Evolutionary conservation across 1,140 invertebrate species (phyloP).

Genomic region (Adelges cooleyi): DNA sequence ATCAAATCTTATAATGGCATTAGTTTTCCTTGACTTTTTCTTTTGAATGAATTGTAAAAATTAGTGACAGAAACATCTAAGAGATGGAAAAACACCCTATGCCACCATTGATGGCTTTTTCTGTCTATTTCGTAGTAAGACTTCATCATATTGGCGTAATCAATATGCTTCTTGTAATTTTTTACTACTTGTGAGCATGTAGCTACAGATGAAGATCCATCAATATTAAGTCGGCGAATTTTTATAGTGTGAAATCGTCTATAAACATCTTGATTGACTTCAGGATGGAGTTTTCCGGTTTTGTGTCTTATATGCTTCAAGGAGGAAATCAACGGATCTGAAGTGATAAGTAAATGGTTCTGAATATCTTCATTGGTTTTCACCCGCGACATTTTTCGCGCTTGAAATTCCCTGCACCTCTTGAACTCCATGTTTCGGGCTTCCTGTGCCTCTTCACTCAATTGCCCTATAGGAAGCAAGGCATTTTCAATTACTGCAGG

Average conservation of each 20-base stretch:
- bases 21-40: too few relatives aligned
- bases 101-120: constrained; percentile 34
- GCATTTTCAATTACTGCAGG: constrained; percentile 32
- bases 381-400: constrained; percentile 30
- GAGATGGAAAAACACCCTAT: constrained; percentile 34
- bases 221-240: too few relatives aligned
- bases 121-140: constrained; percentile 32
- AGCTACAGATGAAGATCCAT: constrained; percentile 31
- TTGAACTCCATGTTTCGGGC: constrained; percentile 36
- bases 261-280: too few relatives aligned
- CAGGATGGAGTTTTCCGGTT: too few relatives aligned
- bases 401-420: constrained; percentile 30
- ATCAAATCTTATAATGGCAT: constrained; percentile 1
- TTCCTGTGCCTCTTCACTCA: constrained; percentile 38
- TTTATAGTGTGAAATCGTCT: too few relatives aligned
- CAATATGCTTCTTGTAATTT: constrained; percentile 35
- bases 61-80: constrained; percentile 35
- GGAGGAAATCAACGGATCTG: constrained; percentile 6
- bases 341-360: not conserved
- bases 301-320: too few relatives aligned
- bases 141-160: constrained; percentile 34
- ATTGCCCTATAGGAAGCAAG: constrained; percentile 36
- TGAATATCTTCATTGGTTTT: not conserved
- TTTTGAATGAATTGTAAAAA: constrained; percentile 30
- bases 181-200: constrained; percentile 31